Conservation (phyloP, 2,797 vertebrate genomes). For the Sebastes trivittatus region DNA sequence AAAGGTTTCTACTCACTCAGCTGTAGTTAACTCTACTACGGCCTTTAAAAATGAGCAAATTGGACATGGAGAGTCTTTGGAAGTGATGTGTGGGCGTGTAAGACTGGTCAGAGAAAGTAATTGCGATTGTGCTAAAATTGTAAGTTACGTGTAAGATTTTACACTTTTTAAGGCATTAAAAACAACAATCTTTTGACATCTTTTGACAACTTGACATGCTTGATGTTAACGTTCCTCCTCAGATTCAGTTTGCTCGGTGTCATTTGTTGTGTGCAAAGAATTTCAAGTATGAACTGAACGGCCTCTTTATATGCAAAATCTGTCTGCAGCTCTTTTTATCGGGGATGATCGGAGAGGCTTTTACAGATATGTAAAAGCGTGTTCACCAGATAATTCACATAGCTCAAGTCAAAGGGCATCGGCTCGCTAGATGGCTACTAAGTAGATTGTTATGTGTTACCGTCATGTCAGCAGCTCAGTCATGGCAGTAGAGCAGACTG, state of each 20-base stretch:
- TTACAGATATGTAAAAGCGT: not conserved
- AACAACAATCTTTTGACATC: not conserved
- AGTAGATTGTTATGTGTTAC: not conserved
- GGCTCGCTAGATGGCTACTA: not conserved
- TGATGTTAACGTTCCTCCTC: too few relatives aligned
- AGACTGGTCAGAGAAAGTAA: not conserved
- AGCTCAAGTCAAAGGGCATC: not conserved
- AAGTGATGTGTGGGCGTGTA: not conserved
- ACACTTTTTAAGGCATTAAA: not conserved
- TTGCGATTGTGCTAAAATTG: not conserved
- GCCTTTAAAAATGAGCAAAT: not conserved
- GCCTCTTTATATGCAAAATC: not conserved
- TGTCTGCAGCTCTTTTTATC: not conserved
- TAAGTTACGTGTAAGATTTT: not conserved
- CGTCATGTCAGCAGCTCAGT: not conserved
- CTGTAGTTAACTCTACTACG: not conserved
- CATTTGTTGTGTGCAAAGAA: not conserved
- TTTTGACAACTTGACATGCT: not conserved
- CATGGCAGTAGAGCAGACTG: not conserved
- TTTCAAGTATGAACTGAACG: not conserved
- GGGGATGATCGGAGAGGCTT: not conserved
- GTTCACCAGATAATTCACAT: not conserved
- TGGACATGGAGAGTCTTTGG: not conserved
- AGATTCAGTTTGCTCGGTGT: not conserved
- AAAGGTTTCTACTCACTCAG: not conserved